Base-by-base conservation (phyloP, 1,140 invertebrate genomes). In the Augochlora pura region DNA sequence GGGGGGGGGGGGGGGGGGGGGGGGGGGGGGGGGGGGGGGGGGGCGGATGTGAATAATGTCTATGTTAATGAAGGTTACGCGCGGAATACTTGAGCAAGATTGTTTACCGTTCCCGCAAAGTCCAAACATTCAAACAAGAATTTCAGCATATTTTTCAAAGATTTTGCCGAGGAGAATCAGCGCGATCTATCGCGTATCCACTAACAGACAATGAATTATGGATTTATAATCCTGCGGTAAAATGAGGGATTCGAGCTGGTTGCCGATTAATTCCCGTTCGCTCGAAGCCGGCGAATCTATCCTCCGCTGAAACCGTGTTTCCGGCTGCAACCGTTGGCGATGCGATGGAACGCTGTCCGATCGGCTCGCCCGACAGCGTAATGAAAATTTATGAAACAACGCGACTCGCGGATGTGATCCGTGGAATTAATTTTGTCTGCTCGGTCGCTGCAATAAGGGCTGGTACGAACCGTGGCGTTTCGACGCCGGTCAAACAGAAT, bases 191-290 rank as follows among this genome's bases (percentile, higher is more conserved):
- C 52, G 79, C 59, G 42, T 14, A 12, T n/a, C 42, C 63, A 54
- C 54, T 66, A 84, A 70, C 74, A 46, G 59, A 79, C 59, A 16
- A 27, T 68, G 64, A 77, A 72, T 83, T 79, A 83, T 72, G 71
- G 75, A 79, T 84, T 82, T 79, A 79, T 83, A 71, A 84, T 83
- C 71, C 46, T 38, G n/a, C 46, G 12, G 52, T 54, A 42, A 59
- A 59, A 25, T 25, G 9, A 10, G n/a, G 18, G 21, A 21, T 38
- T 21, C 14, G 6, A 10, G 23, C 9, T n/a, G 10, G 9, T n/a
- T 16, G 39, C 42, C 39, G 57, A 62, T 72, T 62, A 73, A 63
- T 73, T 73, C 71, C 21, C 59, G 25, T 46, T 63, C 16, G n/a
- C n/a, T 23, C 39, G 59, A 8, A 12, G 12, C 59, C 6, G 25